A percentile compares a stretch with the other conserved stretches of the same genome.
phyloP scores from a whole-genome alignment of 2,113 vertebrate genomes.

The Casuarius casuarius region DNA sequence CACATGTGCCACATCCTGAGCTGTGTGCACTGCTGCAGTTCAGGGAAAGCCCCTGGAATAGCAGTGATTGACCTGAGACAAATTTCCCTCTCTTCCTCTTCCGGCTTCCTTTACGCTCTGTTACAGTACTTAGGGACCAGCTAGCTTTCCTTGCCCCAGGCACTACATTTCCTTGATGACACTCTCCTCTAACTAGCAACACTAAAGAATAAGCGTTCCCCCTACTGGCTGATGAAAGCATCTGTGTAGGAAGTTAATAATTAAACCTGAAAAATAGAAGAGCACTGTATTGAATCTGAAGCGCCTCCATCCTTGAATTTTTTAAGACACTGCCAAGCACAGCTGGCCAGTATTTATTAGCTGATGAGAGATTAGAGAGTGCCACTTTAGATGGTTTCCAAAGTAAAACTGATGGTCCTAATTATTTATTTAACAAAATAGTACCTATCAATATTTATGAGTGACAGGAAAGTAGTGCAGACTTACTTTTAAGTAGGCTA shows the following conservation, averaged over 20 bases:
- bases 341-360: neutral
- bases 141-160: neutral
- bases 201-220: neutral
- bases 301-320: neutral
- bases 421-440: slow-evolving; percentile 34
- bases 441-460: slow-evolving; percentile 13
- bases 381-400: neutral
- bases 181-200: neutral
- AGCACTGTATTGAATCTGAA: neutral
- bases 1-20: neutral
- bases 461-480: neutral
- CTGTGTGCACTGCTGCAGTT: neutral
- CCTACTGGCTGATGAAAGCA: neutral
- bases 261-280: neutral
- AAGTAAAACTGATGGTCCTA: neutral
- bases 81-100: neutral
- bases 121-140: neutral
- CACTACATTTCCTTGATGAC: neutral
- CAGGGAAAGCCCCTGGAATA: neutral
- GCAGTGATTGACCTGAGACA: neutral
- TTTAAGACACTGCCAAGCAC: neutral
- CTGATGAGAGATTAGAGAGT: neutral
- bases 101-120: neutral
- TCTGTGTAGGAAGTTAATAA: neutral
- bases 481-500: slow-evolving; percentile 1